These are phyloP conservation scores for Asteroscopus sphinx DNA, from an alignment of 2,888 invertebrate genomes.

Conservation along the genomic window DNA sequence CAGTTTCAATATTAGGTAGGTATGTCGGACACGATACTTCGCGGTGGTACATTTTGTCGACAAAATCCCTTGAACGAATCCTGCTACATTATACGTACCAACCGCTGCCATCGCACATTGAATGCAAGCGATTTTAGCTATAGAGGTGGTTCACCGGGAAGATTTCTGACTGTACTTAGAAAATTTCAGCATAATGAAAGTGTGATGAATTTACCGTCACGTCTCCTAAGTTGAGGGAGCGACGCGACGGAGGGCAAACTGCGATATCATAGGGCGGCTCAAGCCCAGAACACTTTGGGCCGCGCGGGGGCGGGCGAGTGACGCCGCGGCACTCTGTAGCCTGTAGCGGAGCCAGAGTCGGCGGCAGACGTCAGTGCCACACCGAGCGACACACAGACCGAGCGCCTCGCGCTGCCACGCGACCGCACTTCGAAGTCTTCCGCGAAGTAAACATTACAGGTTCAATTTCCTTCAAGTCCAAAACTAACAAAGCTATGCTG, in stretches of 20 bases:
- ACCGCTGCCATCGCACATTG: too few species aligned
- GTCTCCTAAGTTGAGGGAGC: slow-evolving; percentile 59
- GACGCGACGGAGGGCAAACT: slow-evolving; percentile 44
- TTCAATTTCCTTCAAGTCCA: slow-evolving; percentile 38
- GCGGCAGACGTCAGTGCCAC: slow-evolving; percentile 82
- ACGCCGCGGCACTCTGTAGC: slow-evolving; percentile 73
- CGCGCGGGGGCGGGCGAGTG: slow-evolving; percentile 84
- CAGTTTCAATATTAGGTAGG: too few species aligned
- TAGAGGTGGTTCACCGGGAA: too few species aligned
- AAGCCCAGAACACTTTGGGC: slow-evolving; percentile 61
- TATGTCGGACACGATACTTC: too few species aligned
- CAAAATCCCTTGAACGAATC: too few species aligned
- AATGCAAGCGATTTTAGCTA: too few species aligned
- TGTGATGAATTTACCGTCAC: slow-evolving; percentile 74
- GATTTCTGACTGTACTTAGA: neutral
- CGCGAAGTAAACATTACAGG: slow-evolving; percentile 83
- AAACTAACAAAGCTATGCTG: slow-evolving; percentile 34
- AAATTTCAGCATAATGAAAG: slow-evolving; percentile 54
- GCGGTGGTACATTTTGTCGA: too few species aligned
- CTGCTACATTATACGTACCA: too few species aligned
- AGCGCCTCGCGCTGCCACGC: slow-evolving; percentile 80
- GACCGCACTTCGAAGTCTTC: slow-evolving; percentile 62
- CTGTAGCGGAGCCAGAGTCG: slow-evolving; percentile 60
- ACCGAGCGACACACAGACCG: slow-evolving; percentile 84
- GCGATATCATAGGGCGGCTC: slow-evolving; percentile 77